These are phyloP conservation scores for Dicyrtoma fusca DNA, from an alignment of 2,888 invertebrate genomes.

Conservation along the genomic window DNA sequence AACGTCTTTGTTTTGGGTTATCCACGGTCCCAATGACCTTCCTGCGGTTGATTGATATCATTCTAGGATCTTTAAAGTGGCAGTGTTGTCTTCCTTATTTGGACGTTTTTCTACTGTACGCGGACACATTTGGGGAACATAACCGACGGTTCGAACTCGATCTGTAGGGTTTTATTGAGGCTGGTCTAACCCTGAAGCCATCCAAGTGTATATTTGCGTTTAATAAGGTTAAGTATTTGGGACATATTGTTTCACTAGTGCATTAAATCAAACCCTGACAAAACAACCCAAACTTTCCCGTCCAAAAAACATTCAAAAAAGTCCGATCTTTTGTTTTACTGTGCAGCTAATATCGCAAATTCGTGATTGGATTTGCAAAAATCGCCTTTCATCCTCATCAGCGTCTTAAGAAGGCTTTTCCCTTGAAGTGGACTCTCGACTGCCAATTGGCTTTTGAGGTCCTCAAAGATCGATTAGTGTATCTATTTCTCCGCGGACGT, in stretches of 20 bases:
- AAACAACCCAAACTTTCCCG: slow-evolving; percentile 28
- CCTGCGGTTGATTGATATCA: slow-evolving; percentile 22
- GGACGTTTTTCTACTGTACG: slow-evolving; percentile 56
- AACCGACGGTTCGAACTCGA: slow-evolving; percentile 16
- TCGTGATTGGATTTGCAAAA: slow-evolving; percentile 41
- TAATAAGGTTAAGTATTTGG: slow-evolving; percentile 28
- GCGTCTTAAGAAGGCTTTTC: slow-evolving; percentile 35
- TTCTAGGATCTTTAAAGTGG: slow-evolving; percentile 12
- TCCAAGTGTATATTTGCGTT: slow-evolving; percentile 41
- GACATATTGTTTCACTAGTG: slow-evolving; percentile 38
- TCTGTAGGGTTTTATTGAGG: slow-evolving; percentile 21
- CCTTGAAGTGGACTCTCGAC: slow-evolving; percentile 39
- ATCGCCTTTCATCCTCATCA: slow-evolving; percentile 38
- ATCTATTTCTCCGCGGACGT: too few species aligned
- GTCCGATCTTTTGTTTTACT: slow-evolving; percentile 40
- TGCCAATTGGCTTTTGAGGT: slow-evolving; percentile 32
- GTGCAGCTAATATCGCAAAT: slow-evolving; percentile 48
- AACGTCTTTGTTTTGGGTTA: slow-evolving; percentile 20
- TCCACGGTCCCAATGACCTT: slow-evolving; percentile 23
- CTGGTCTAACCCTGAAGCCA: slow-evolving; percentile 36
- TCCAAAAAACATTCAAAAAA: slow-evolving; percentile 35
- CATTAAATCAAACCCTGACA: slow-evolving; percentile 35
- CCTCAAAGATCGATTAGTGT: slow-evolving; percentile 32
- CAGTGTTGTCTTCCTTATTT: slow-evolving; percentile 49
- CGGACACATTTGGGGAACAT: slow-evolving; percentile 39